These are phyloP conservation scores for Pachycephus smyrnensis DNA, from an alignment of 2,888 invertebrate genomes.

Conservation along the genomic window DNA sequence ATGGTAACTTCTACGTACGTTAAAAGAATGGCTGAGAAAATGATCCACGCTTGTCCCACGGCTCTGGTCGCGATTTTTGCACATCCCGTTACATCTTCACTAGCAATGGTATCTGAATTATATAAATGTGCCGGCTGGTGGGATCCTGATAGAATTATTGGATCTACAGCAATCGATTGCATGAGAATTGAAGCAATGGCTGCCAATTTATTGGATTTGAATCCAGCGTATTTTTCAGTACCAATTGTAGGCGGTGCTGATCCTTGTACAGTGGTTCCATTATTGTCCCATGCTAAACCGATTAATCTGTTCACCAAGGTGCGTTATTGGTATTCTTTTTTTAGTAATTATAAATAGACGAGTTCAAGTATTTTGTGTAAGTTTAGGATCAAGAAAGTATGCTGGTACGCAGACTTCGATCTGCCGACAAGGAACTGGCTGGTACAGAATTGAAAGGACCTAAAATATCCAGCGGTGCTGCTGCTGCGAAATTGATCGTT, in stretches of 20 bases:
- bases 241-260: conserved; percentile 59
- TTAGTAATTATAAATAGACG: conserved; percentile 3
- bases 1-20: conserved; percentile 42
- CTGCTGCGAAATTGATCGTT: conserved; percentile 52
- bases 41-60: conserved; percentile 44
- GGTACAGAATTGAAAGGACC: conserved; percentile 35
- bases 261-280: conserved; percentile 49
- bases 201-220: conserved; percentile 48
- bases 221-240: conserved; percentile 50
- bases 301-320: conserved; percentile 46
- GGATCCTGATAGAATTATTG: conserved; percentile 54
- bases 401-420: conserved; percentile 42
- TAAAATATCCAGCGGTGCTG: conserved; percentile 44
- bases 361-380: not conserved
- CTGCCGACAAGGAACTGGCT: conserved; percentile 42
- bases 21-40: conserved; percentile 42
- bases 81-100: conserved; percentile 54
- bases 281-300: conserved; percentile 50
- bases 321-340: conserved; percentile 1
- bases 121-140: conserved; percentile 44
- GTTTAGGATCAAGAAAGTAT: conserved; percentile 44
- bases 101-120: conserved; percentile 55
- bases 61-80: conserved; percentile 55
- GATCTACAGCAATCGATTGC: conserved; percentile 49
- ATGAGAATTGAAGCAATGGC: conserved; percentile 53